phyloP scores from a whole-genome alignment of 30 jellyfish, hydroid and myxozoan genomes.

The Aurelia sp. region DNA sequence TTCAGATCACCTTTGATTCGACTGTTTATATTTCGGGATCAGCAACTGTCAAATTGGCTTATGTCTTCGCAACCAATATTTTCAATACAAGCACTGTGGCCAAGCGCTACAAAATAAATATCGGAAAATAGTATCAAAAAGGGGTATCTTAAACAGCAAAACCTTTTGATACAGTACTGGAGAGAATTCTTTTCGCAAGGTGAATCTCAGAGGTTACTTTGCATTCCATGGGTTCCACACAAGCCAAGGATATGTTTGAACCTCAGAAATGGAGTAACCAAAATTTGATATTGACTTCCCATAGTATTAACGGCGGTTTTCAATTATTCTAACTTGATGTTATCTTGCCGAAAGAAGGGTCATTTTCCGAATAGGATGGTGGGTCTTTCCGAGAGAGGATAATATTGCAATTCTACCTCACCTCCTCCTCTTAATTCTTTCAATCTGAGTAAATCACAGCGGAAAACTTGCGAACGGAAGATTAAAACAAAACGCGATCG shows the following conservation, averaged over 20 bases:
- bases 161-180: not conserved
- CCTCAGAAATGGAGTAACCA: not conserved
- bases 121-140: too few relatives aligned
- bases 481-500: not conserved
- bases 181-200: too few relatives aligned
- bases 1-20: not conserved
- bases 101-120: too few relatives aligned
- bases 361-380: constrained; percentile 9
- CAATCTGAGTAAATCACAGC: not conserved
- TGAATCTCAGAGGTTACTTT: too few relatives aligned
- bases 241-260: too few relatives aligned
- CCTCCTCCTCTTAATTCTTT: too few relatives aligned
- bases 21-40: too few relatives aligned
- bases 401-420: too few relatives aligned
- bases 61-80: too few relatives aligned
- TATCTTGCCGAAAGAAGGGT: not conserved
- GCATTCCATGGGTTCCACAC: too few relatives aligned
- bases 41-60: too few relatives aligned
- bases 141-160: not conserved
- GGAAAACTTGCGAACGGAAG: not conserved
- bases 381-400: not conserved
- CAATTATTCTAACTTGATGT: not conserved
- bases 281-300: not conserved
- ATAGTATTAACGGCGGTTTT: not conserved
- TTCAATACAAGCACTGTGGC: too few relatives aligned